Conservation (phyloP, 1,140 invertebrate genomes). For the Brachionus koreanus region DNA sequence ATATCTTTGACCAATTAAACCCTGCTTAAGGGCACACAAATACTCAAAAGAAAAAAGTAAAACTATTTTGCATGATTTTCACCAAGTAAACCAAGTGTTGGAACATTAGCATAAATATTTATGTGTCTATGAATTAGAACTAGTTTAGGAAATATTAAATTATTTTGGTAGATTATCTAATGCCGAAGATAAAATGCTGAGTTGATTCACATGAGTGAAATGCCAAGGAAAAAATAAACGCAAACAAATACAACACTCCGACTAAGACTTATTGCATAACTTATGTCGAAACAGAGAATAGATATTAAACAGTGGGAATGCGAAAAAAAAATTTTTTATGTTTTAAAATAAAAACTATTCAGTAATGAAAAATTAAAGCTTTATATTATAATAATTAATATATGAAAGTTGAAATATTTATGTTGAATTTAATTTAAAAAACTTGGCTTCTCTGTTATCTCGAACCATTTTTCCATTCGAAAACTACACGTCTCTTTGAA, state of each 20-base stretch:
- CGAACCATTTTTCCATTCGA: neutral
- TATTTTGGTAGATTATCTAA: neutral
- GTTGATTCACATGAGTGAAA: neutral
- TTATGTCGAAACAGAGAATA: conserved; percentile 1
- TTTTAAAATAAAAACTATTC: neutral
- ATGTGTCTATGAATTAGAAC: neutral
- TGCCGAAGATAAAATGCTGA: neutral
- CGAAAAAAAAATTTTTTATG: neutral
- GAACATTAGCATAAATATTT: neutral
- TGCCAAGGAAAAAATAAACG: neutral
- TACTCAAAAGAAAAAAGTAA: neutral
- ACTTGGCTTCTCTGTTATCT: neutral
- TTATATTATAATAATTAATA: conserved; percentile 25
- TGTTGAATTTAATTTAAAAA: neutral
- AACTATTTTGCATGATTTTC: neutral
- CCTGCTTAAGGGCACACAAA: neutral
- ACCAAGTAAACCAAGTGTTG: neutral
- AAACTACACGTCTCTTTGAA: neutral
- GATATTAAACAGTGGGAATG: neutral
- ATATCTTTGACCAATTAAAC: neutral
- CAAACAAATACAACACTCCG: neutral
- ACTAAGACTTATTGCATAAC: neutral
- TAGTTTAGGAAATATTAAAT: neutral
- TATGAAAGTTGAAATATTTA: neutral
- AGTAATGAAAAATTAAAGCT: conserved; percentile 5